Evolutionary conservation across 92 coral and sea anemone species (phyloP).

Genomic region (Actinernus sp.): DNA sequence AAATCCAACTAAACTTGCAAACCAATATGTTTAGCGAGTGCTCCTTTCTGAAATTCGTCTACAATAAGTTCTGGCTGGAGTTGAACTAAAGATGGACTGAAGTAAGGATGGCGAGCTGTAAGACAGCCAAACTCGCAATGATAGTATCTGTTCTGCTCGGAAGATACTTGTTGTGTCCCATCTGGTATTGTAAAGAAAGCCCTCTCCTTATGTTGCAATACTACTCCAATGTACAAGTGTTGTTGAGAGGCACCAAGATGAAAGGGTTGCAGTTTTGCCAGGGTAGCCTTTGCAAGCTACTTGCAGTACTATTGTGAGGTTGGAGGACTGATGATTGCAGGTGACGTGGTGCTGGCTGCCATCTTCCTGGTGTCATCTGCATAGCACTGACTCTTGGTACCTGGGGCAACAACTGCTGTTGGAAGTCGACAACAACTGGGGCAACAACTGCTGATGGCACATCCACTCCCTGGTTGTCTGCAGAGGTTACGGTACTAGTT

Average conservation of each 20-base stretch:
- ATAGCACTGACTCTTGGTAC: not conserved
- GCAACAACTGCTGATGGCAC: not conserved
- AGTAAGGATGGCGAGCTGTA: constrained; percentile 37
- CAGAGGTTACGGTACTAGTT: not conserved
- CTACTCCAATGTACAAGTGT: constrained; percentile 13
- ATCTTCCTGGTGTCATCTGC: constrained; percentile 1
- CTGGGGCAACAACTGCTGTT: not conserved
- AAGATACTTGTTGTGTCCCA: constrained; percentile 13
- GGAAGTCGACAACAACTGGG: no score
- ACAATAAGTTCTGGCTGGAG: constrained; percentile 18
- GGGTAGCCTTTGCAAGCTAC: not conserved
- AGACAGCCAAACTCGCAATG: constrained; percentile 28
- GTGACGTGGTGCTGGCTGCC: not conserved
- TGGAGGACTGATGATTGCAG: not conserved
- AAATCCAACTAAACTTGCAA: not conserved
- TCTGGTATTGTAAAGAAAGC: no score
- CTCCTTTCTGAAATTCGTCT: constrained; percentile 5
- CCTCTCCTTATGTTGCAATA: constrained; percentile 23
- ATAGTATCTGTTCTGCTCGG: constrained; percentile 27
- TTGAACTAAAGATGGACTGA: constrained; percentile 20
- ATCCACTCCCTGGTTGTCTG: constrained; percentile 1
- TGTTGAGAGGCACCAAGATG: constrained; percentile 11
- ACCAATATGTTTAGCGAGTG: not conserved
- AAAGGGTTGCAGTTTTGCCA: constrained; percentile 20
- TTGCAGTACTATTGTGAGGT: not conserved